A percentile compares a stretch with the other conserved stretches of the same genome.
Conservation (phyloP, 2,113 vertebrate genomes). For the Mesembrinibis cayennensis region DNA sequence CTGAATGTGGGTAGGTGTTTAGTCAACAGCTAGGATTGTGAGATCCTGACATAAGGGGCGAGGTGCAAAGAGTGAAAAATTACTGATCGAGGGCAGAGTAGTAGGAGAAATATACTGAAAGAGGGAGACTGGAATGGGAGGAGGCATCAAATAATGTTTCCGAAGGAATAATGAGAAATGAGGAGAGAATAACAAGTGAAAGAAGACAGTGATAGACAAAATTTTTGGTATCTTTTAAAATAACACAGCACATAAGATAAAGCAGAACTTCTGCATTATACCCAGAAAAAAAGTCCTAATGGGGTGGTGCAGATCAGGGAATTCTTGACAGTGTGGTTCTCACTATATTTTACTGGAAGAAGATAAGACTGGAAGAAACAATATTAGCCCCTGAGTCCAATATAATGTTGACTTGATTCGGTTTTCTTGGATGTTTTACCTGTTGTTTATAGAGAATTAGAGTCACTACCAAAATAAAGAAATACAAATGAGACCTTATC, state of each 20-base stretch:
- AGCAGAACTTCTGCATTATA: neutral
- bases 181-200: neutral
- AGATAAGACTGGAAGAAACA: neutral
- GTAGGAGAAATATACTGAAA: neutral
- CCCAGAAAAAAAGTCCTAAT: neutral
- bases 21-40: conserved; percentile 18
- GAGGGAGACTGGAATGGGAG: neutral
- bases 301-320: neutral
- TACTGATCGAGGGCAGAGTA: neutral
- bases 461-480: neutral
- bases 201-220: neutral
- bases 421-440: neutral
- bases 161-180: neutral
- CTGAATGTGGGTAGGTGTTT: conserved; percentile 40
- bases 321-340: neutral
- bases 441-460: neutral
- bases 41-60: neutral
- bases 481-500: neutral
- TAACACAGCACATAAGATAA: neutral
- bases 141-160: neutral
- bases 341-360: neutral
- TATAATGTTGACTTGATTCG: neutral
- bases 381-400: neutral
- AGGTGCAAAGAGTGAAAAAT: neutral
- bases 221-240: neutral